These are phyloP conservation scores for Steinernema carpocapsae DNA, from an alignment of 2,888 invertebrate species.

Conservation along the genomic window DNA sequence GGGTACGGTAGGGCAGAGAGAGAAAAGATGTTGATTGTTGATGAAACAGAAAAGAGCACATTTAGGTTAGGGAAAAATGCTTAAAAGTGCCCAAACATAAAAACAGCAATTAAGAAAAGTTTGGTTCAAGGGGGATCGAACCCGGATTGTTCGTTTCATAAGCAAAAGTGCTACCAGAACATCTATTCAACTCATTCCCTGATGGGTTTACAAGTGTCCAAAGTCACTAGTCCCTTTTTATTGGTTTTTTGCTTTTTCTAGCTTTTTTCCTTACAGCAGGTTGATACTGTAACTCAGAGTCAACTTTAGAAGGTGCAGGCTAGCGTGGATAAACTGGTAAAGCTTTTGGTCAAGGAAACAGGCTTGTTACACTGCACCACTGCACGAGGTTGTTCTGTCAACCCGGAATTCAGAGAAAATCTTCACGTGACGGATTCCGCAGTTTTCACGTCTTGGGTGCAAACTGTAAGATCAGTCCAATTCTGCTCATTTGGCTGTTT, in stretches of 20 bases:
- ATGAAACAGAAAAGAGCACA: no score
- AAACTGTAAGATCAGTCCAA: neutral
- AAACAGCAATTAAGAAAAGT: no score
- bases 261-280: slow-evolving; percentile 91
- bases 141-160: no score
- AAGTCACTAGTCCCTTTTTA: slow-evolving; percentile 81
- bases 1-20: no score
- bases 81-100: slow-evolving; percentile 60
- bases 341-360: neutral
- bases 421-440: neutral
- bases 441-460: neutral
- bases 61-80: no score
- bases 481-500: no score
- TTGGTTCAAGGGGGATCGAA: no score
- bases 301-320: slow-evolving; percentile 66
- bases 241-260: slow-evolving; percentile 77
- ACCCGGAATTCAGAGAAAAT: neutral
- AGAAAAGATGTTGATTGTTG: no score
- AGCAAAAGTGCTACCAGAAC: no score
- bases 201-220: no score
- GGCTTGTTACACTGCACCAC: neutral
- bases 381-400: neutral
- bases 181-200: no score
- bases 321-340: neutral
- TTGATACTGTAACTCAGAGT: slow-evolving; percentile 78